Conservation (phyloP, 2,113 vertebrate species). For the Nannobrachium achirus region DNA sequence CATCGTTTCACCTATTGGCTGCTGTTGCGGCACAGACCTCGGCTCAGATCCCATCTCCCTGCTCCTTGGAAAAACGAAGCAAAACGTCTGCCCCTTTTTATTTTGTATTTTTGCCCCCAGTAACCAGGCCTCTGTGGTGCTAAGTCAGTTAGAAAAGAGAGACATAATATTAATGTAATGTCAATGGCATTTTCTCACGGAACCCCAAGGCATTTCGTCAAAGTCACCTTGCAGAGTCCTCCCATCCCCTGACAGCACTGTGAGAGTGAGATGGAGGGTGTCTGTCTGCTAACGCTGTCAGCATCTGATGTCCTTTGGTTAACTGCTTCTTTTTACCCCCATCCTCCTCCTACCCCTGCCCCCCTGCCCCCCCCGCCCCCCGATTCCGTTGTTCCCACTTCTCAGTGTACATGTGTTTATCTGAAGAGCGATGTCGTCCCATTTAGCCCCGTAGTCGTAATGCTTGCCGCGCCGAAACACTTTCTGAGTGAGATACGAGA, state of each 20-base stretch:
- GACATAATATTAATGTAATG: slow-evolving; percentile 79
- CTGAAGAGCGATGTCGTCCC: slow-evolving; percentile 37
- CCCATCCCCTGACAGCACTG: slow-evolving; percentile 72
- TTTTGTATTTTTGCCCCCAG: slow-evolving; percentile 1
- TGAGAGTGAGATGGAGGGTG: slow-evolving; percentile 75
- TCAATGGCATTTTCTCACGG: slow-evolving; percentile 72
- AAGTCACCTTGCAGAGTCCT: slow-evolving; percentile 81
- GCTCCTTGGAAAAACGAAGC: slow-evolving; percentile 46
- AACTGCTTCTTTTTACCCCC: slow-evolving; percentile 60
- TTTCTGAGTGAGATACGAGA: slow-evolving; percentile 43
- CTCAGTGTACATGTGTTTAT: slow-evolving; percentile 31
- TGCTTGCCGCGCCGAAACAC: slow-evolving; percentile 24
- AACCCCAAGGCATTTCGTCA: slow-evolving; percentile 79
- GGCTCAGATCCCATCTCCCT: slow-evolving; percentile 23
- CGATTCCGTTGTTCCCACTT: not conserved
- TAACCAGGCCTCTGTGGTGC: slow-evolving; percentile 56
- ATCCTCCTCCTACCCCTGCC: slow-evolving; percentile 24
- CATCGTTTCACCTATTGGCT: slow-evolving; percentile 53
- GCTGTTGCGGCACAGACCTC: slow-evolving; percentile 52
- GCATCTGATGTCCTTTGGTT: slow-evolving; percentile 62
- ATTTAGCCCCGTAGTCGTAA: slow-evolving; percentile 15
- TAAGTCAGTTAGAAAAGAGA: slow-evolving; percentile 72
- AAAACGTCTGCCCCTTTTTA: slow-evolving; percentile 37
- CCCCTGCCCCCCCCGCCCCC: not conserved
- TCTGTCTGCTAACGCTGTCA: slow-evolving; percentile 68